Evolutionary conservation across 2,797 vertebrate genomes (phyloP), one percentile per base, ranked within the genome.

Genomic region (Sebastes matsubarae): DNA sequence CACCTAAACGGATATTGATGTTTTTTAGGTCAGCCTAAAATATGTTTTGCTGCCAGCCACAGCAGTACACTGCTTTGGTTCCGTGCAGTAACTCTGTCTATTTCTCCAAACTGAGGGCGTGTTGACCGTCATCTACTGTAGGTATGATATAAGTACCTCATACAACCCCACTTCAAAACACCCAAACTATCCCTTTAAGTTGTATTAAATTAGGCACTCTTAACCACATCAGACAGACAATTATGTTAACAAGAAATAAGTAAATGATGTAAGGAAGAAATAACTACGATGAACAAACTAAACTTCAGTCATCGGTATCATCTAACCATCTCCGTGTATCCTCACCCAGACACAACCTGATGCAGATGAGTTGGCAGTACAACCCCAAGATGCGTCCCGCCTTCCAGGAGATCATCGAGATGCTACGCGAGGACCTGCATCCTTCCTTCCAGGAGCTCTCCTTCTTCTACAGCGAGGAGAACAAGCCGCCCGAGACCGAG

Each of bases 301-400:
- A 27, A 13, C 38, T 27, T 10, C 10, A n/a, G 10, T 12, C 69
- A 14, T 66, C 24, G 1, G 38, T 29, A 38, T 58, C 8, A 14
- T 50, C 12, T 32, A 20, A 69, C 38, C 1, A 0, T 36, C 54
- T 27, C n/a, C 22, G 3, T 2, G 0, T 73, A 2, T 65, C 67
- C 16, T 68, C 74, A 13, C 38, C 0, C 86, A 99, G 98, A 82
- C 97, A 97, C 82, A 97, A 93, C 92, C 94, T 99, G 94, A 99
- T 99, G 98, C 97, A 97, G 92, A 97, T 99, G 97, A 98, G 96
- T 79, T 99, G 98, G 98, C 97, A 99, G 89, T 99, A 99, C 96
- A 99, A 99, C 93, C 98, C 98, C 10, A 99, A 99, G 89, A 97
- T 99, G 97, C 96, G 98, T 1, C 98, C 98, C 4, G 84, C 95